Evolutionary conservation across 2,113 vertebrate species (phyloP), one percentile per base, ranked within the genome.

Genomic region (Erythrocercus mccallii): DNA sequence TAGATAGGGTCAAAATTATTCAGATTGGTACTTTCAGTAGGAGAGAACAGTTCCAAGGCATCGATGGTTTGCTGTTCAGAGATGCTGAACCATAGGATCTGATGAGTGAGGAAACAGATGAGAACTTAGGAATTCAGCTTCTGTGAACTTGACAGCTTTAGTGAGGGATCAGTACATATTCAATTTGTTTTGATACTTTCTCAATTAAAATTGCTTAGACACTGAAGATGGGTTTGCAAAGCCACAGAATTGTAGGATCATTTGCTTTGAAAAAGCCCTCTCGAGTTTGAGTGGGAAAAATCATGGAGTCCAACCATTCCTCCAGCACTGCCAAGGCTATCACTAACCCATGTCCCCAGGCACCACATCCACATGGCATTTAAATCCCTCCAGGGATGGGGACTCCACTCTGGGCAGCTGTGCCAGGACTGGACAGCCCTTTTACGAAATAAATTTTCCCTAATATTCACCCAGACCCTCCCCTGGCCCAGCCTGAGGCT

Each of bases 391-490:
- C 17, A 18, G 20, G 9, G 20, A 1, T 15, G 14, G 9, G 4
- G 16, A 53, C 10, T 60, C 13, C 17, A 18, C 15, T 30, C 28
- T 45, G 23, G 23, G 11, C 28, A 53, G 53, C 53, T 74, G 1
- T 47, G 13, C 5, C 53, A 53, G 30, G 20, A 13, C 5, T 53
- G 30, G 13, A 54, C 11, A 54, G 1, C 11, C 33, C 19, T 66
- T 60, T 53, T 6, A 28, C 8, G 2, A 9, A 28, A 30, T 16
- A n/a, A 42, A 18, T 21, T 38, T 60, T 60, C 7, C 21, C 16
- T 0, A 1, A 8, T n/a, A 6, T n/a, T 0, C 28, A 16, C 0
- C 10, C 12, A 30, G 8, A 2, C 0, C 12, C 17, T 73, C 0
- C 27, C 30, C 38, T 21, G 14, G 7, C 31, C 1, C 24, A 56